A percentile compares a stretch with the other conserved stretches of the same genome.
Conservation (phyloP, 2,797 vertebrate species). For the Poeciliopsis infans region DNA sequence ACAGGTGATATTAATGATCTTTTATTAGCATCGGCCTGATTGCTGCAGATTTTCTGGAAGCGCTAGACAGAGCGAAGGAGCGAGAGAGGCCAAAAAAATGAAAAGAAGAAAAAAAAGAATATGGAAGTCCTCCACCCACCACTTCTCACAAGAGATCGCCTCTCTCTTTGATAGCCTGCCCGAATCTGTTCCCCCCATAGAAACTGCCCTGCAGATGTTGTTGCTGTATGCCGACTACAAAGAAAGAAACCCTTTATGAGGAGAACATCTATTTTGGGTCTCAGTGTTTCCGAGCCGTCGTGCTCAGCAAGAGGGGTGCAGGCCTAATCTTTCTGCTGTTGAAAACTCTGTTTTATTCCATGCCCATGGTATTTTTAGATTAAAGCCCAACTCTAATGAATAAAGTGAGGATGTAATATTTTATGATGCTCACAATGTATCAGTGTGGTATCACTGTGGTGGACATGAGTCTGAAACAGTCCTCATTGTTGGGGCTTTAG, state of each 20-base stretch:
- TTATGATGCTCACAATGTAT: constrained; percentile 73
- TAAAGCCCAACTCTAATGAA: constrained; percentile 79
- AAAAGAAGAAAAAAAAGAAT: constrained; percentile 47
- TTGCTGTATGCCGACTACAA: constrained; percentile 85
- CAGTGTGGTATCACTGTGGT: constrained; percentile 72
- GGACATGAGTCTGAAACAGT: constrained; percentile 53
- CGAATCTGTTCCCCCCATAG: constrained; percentile 81
- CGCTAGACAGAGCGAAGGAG: constrained; percentile 55
- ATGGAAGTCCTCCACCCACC: constrained; percentile 80
- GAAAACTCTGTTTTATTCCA: constrained; percentile 80
- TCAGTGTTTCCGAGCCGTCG: constrained; percentile 78
- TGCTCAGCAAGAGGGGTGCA: constrained; percentile 71
- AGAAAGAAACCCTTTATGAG: constrained; percentile 86
- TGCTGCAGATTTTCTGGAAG: constrained; percentile 76
- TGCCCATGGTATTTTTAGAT: constrained; percentile 85
- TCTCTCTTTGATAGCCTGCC: constrained; percentile 86
- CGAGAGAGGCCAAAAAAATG: constrained; percentile 13
- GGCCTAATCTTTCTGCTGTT: constrained; percentile 71
- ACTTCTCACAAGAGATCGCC: constrained; percentile 81
- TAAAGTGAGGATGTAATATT: constrained; percentile 81
- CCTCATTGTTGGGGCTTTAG: constrained; percentile 39
- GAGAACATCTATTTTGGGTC: constrained; percentile 82
- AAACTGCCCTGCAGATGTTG: constrained; percentile 88
- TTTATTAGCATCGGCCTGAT: constrained; percentile 81
- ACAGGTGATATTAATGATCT: constrained; percentile 83